These are phyloP conservation scores for Etheostoma perlongum DNA, from an alignment of 2,797 vertebrate species.

Conservation along the genomic window DNA sequence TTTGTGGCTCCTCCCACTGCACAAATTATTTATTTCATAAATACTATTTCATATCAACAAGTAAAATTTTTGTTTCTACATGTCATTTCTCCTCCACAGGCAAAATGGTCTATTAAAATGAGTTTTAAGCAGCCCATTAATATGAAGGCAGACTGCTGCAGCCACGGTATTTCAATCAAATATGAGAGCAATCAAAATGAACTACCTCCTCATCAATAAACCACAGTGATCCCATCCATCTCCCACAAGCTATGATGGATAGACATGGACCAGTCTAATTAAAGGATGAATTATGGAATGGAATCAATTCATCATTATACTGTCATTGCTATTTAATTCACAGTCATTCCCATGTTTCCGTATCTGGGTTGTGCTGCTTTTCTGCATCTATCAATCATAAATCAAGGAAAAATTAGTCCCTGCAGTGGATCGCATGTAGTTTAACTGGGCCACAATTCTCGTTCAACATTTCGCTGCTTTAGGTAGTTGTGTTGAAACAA, in stretches of 20 bases:
- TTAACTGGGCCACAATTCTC: constrained; percentile 64
- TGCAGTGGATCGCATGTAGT: constrained; percentile 48
- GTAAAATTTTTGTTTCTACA: constrained; percentile 3
- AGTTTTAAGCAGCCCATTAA: constrained; percentile 60
- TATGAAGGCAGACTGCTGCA: constrained; percentile 47
- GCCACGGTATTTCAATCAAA: constrained; percentile 75
- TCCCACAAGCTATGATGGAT: constrained; percentile 72
- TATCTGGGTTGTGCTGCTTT: constrained; percentile 68
- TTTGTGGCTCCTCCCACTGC: background rate
- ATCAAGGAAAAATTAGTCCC: constrained; percentile 63
- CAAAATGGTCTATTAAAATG: constrained; percentile 39
- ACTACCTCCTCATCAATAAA: constrained; percentile 83
- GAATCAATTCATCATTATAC: constrained; percentile 79
- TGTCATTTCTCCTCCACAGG: constrained; percentile 11
- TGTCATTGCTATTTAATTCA: constrained; percentile 74
- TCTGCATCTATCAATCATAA: constrained; percentile 76
- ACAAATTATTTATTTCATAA: background rate
- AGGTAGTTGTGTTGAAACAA: constrained; percentile 30
- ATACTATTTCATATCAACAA: background rate
- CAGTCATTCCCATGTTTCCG: constrained; percentile 61
- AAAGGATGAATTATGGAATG: constrained; percentile 83
- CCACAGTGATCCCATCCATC: constrained; percentile 75
- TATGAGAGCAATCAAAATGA: constrained; percentile 81
- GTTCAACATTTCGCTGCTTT: constrained; percentile 47
- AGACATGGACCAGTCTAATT: constrained; percentile 78